Percentiles rank a stretch among this genome's conserved stretches.
phyloP scores from a whole-genome alignment of 2,888 invertebrate species.

The Troglohyphantes excavatus region DNA sequence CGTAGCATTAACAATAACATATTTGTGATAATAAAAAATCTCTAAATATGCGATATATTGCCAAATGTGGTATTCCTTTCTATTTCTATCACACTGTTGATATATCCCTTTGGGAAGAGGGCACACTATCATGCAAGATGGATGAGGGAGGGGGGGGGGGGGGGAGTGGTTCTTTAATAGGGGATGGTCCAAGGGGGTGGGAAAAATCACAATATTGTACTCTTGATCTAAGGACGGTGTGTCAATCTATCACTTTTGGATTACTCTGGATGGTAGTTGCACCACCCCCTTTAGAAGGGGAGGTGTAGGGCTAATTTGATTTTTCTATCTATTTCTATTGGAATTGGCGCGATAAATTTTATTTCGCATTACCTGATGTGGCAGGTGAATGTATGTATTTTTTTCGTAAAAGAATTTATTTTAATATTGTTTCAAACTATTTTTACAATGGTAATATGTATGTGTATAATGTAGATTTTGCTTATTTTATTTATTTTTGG shows the following conservation, averaged over 20 bases:
- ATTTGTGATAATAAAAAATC: too few species aligned
- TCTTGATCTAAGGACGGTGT: constrained; percentile 17
- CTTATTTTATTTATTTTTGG: too few species aligned
- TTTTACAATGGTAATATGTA: too few species aligned
- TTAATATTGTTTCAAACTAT: too few species aligned
- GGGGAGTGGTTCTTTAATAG: background rate
- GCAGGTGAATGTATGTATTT: background rate
- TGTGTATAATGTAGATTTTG: too few species aligned
- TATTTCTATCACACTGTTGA: too few species aligned
- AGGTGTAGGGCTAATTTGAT: background rate
- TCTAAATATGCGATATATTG: too few species aligned
- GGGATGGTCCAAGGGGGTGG: background rate
- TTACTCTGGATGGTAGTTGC: background rate
- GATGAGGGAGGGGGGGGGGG: background rate
- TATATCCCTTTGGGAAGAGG: background rate
- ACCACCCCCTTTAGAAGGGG: background rate
- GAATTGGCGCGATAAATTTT: background rate
- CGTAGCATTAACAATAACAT: too few species aligned
- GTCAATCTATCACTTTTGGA: constrained; percentile 31
- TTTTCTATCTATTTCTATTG: background rate
- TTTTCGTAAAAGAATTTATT: background rate
- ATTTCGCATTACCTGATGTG: background rate
- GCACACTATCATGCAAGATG: background rate
- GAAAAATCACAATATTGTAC: constrained; percentile 37
- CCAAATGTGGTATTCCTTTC: too few species aligned